Evolutionary conservation across 1,140 invertebrate species (phyloP).

Genomic region (Tetranychus urticae): DNA sequence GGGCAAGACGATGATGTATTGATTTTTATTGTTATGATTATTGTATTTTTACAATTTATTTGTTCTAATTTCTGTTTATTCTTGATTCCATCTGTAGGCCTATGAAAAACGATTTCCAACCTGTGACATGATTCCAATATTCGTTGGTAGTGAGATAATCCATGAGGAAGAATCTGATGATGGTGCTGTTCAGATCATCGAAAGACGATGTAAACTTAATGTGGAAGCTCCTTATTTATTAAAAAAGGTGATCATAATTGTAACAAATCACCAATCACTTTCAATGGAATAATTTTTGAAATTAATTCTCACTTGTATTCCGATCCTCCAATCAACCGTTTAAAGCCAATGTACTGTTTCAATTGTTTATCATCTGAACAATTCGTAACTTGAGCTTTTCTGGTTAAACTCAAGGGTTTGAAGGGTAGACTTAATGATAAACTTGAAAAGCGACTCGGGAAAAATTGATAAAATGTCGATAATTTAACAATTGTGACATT

Average conservation of each 20-base stretch:
- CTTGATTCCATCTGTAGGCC: constrained; percentile 32
- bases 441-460: too few species aligned
- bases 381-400: too few species aligned
- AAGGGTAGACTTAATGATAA: too few species aligned
- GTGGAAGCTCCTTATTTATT: constrained; percentile 85
- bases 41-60: too few species aligned
- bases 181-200: constrained; percentile 52
- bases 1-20: too few species aligned
- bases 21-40: too few species aligned
- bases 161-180: constrained; percentile 51
- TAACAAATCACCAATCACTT: not conserved
- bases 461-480: too few species aligned
- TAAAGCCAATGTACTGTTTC: too few species aligned
- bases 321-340: too few species aligned
- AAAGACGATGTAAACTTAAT: constrained; percentile 66
- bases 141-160: constrained; percentile 63
- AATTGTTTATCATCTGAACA: too few species aligned
- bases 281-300: not conserved
- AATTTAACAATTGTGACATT: too few species aligned
- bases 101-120: constrained; percentile 80
- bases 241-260: constrained; percentile 44
- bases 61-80: not conserved
- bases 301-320: not conserved
- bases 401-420: too few species aligned
- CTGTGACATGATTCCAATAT: constrained; percentile 83